Base-by-base conservation (phyloP, 2,888 invertebrate genomes). In the Papilio protenor region DNA sequence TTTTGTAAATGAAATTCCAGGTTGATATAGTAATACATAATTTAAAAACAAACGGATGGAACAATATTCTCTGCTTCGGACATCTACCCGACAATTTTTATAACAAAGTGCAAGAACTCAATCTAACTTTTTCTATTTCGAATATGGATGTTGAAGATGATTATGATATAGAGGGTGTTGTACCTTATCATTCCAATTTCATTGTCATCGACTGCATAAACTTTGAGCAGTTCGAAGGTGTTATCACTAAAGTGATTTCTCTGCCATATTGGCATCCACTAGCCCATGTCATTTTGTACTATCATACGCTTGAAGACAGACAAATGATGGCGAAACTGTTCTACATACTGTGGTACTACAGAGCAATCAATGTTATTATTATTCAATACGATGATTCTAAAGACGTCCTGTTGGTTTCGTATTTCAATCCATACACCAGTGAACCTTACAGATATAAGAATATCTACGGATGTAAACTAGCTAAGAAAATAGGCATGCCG, bases 251-350 rank as follows among this genome's bases (percentile, higher is more conserved):
- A 84, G 79, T 87, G 2, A 79, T 86, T 57, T 81, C 77, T 11
- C 81, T 85, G 1, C 86, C 90, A 0, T 90, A 90, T 80, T 93
- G 92, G 91, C 89, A 93, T 81, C 89, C 93, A 8, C 86, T 84
- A 8, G 82, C 92, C 8, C 87, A 91, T 57, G 80, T 92, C 8
- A 83, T 93, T 66, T 66, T 93, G 11, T 88, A 90, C 78, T 89
- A 88, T 72, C 88, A 89, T n/a, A 81, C 81, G 27, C 45, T 80
- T 23, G 81, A 81, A 40, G 79, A 86, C 14, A 82, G 80, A 49
- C 79, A 82, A 64, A 80, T 81, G 3, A 78, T 89, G 16, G 88
- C 91, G 5, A 89, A 86, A 82, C 82, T 92, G 79, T 92, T 91
- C 79, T 93, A 87, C 73, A 87, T 85, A 47, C 84, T 91, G 52